Conservation (phyloP, 2,888 invertebrate species). For the Ctena decussata region DNA sequence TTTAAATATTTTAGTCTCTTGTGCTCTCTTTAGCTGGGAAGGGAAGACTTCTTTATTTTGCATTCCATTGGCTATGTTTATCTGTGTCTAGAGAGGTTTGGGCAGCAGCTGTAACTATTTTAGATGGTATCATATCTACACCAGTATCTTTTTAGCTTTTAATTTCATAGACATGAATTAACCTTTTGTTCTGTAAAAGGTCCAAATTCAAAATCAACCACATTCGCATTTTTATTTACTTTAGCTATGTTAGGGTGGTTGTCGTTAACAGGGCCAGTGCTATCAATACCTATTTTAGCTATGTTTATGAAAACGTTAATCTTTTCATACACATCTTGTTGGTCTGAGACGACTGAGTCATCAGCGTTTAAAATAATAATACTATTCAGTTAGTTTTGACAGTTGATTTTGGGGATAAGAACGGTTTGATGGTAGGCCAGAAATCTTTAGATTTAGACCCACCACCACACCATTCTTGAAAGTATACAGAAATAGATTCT, state of each 20-base stretch:
- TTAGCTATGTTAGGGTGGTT: not conserved
- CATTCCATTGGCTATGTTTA: not conserved
- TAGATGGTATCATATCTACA: conserved; percentile 7
- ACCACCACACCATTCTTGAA: conserved; percentile 6
- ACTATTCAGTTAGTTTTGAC: not conserved
- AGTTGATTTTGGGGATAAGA: not conserved
- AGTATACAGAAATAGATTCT: not conserved
- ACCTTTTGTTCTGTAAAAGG: not conserved
- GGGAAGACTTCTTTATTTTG: not conserved
- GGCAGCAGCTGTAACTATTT: not conserved
- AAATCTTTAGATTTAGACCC: conserved; percentile 10
- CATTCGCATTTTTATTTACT: not conserved
- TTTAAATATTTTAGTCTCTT: not conserved
- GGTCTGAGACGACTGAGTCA: not conserved
- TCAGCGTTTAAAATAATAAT: not conserved
- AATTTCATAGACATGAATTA: not conserved
- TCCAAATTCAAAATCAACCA: not conserved
- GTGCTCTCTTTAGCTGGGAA: not conserved
- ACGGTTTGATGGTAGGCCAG: conserved; percentile 8
- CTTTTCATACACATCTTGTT: not conserved
- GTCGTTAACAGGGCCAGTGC: not conserved
- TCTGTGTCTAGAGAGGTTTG: not conserved
- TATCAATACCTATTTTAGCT: not conserved
- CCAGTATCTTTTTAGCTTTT: conserved; percentile 9
- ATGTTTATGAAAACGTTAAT: not conserved